These are phyloP conservation scores for Limnephilus auricula DNA, from an alignment of 2,888 invertebrate genomes.

Conservation along the genomic window DNA sequence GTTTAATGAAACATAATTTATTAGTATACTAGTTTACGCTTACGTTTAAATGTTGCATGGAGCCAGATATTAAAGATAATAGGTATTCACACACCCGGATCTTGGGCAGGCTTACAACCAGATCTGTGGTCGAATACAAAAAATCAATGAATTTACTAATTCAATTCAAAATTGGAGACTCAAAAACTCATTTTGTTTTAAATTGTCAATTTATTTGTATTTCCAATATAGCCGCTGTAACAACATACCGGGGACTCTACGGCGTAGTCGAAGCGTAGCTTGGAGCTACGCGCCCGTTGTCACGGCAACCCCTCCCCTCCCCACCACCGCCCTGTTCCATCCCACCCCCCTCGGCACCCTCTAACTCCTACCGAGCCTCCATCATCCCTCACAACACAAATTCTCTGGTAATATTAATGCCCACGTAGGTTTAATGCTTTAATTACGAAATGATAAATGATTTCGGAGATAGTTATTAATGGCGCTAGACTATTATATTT, in stretches of 20 bases:
- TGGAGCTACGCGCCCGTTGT: slow-evolving; percentile 67
- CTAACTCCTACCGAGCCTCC: background rate
- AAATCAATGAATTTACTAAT: background rate
- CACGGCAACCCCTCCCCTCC: slow-evolving; percentile 68
- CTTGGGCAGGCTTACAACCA: too few species aligned
- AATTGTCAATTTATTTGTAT: background rate
- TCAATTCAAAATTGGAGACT: background rate
- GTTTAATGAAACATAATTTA: too few species aligned
- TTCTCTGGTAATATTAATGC: slow-evolving; percentile 29
- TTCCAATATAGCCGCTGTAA: slow-evolving; percentile 52
- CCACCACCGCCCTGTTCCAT: slow-evolving; percentile 55
- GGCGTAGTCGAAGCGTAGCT: slow-evolving; percentile 61
- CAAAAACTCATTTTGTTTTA: background rate
- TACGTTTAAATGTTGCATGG: too few species aligned
- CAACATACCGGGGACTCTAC: slow-evolving; percentile 28
- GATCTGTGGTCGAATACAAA: too few species aligned
- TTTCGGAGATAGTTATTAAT: background rate
- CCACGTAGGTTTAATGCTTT: slow-evolving; percentile 70
- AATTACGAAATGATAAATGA: background rate
- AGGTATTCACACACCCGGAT: too few species aligned
- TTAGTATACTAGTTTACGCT: too few species aligned
- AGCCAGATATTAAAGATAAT: too few species aligned
- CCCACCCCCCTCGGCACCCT: slow-evolving; percentile 38
- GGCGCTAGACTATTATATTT: background rate
- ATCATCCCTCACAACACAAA: slow-evolving; percentile 9